These are phyloP conservation scores for Aspidiotus rigidus DNA, from an alignment of 2,888 invertebrate genomes.

Conservation along the genomic window DNA sequence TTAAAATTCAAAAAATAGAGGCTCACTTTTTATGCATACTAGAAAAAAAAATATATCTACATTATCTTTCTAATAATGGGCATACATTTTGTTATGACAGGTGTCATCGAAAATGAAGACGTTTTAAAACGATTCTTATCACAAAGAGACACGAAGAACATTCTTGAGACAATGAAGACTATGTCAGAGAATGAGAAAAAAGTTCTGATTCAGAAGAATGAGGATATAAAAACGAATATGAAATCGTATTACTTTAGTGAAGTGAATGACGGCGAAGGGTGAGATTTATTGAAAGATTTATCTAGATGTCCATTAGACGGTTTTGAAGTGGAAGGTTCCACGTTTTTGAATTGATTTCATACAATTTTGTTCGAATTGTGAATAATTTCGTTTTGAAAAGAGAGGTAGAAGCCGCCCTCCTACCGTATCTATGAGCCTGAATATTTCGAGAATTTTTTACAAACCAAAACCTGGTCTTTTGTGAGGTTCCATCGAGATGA, in stretches of 20 bases:
- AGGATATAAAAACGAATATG: conserved; percentile 56
- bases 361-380: no score
- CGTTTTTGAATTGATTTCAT: no score
- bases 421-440: no score
- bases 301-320: no score
- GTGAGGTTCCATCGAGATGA: no score
- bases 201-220: conserved; percentile 56
- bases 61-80: background rate
- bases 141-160: conserved; percentile 62
- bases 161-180: conserved; percentile 59
- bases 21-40: no score
- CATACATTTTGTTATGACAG: conserved; percentile 42
- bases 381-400: no score
- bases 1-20: no score
- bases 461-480: no score
- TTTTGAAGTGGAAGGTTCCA: no score
- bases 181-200: conserved; percentile 66
- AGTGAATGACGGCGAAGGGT: conserved; percentile 72
- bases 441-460: no score
- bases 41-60: background rate
- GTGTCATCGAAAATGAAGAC: conserved; percentile 63
- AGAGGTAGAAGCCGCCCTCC: no score
- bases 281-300: conserved; percentile 37
- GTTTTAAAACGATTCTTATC: conserved; percentile 63
- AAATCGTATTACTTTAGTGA: conserved; percentile 71